Evolutionary conservation across 2,797 vertebrate species (phyloP).

Genomic region (Salmo trutta): DNA sequence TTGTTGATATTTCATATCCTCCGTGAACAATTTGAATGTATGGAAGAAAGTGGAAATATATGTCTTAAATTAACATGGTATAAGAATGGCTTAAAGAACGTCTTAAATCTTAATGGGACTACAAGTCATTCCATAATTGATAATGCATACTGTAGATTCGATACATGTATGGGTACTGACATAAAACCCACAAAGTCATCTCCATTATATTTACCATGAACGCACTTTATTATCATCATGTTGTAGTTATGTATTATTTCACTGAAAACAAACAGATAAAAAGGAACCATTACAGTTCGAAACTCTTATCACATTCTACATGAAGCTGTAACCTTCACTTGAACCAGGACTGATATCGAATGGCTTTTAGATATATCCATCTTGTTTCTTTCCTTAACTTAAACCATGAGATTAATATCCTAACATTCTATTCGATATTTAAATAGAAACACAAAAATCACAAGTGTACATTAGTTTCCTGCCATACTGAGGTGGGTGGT

Average conservation of each 20-base stretch:
- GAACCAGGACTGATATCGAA: slow-evolving; percentile 54
- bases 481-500: slow-evolving; percentile 57
- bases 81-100: not conserved
- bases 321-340: slow-evolving; percentile 24
- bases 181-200: slow-evolving; percentile 10
- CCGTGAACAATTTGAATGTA: not conserved
- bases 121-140: not conserved
- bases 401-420: slow-evolving; percentile 40
- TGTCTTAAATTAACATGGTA: not conserved
- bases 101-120: not conserved
- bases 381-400: slow-evolving; percentile 44
- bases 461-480: slow-evolving; percentile 68
- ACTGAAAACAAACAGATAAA: slow-evolving; percentile 70
- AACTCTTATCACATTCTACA: slow-evolving; percentile 48
- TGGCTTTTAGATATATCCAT: slow-evolving; percentile 59
- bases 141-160: not conserved
- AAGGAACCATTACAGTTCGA: slow-evolving; percentile 63
- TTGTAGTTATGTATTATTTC: slow-evolving; percentile 51
- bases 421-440: slow-evolving; percentile 63
- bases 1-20: not conserved
- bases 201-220: slow-evolving; percentile 71
- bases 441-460: slow-evolving; percentile 73
- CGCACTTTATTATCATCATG: slow-evolving; percentile 76
- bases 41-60: not conserved
- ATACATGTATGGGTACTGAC: not conserved